Evolutionary conservation across 2,797 vertebrate species (phyloP), one percentile per base, ranked within the genome.

Genomic region (Neosalanx taihuensis): DNA sequence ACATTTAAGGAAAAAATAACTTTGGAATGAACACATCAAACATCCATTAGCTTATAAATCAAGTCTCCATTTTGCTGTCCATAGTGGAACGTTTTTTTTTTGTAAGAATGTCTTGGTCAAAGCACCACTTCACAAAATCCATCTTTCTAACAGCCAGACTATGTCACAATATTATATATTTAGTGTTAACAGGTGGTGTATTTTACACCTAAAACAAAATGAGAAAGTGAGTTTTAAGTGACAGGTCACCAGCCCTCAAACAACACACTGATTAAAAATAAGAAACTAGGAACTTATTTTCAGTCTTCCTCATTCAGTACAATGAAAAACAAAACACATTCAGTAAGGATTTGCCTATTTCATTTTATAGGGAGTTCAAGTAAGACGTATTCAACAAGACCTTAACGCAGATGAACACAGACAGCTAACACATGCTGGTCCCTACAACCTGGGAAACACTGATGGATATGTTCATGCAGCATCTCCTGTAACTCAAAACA

Each of bases 401-500:
- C 15, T 15, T 51, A 18, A 51, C 49, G 15, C 49, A 51, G 18
- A 1, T 66, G 31, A 61, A 53, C 1, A 37, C 41, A 63, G 64
- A 68, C 56, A 31, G 61, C 58, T 59, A 58, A 58, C 67, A 58
- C 30, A 17, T 37, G 29, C 17, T 58, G 51, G 67, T 57, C 31
- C 31, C 67, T 23, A 18, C 33, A 68, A 17, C 51, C 30, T 30
- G 20, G 61, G 64, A 70, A 80, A 82, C 64, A 77, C 58, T 72
- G 57, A 18, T 73, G 59, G 69, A 53, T 49, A n/a, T 23, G 82
- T 69, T 77, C 73, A 81, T 75, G 75, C n/a, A 74, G 64, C 75
- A 75, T 49, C 15, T 80, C 75, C 18, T 35, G 72, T 72, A 74
- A 26, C 72, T 60, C 68, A 72, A 77, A 76, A 83, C 85, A 85